Evolutionary conservation across 2,113 vertebrate species (phyloP).

Genomic region (Bubo scandiacus): DNA sequence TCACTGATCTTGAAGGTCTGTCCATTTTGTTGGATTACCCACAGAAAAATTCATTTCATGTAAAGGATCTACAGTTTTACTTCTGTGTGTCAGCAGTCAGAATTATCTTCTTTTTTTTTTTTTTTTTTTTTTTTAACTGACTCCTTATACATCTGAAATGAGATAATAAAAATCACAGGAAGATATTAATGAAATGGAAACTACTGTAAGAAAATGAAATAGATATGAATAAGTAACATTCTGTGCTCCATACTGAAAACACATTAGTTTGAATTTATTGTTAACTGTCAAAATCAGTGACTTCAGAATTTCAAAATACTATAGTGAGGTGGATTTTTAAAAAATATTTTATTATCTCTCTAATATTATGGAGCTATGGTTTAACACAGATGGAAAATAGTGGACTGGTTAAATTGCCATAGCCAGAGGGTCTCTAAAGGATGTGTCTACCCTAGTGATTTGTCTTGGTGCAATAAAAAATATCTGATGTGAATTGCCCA

Average conservation of each 20-base stretch:
- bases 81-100: neutral
- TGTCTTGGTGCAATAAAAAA: neutral
- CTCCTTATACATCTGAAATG: neutral
- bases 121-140: neutral
- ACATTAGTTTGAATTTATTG: neutral
- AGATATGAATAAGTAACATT: constrained; percentile 16
- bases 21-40: neutral
- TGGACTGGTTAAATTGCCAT: neutral
- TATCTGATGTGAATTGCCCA: neutral
- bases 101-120: neutral
- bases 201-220: constrained; percentile 3
- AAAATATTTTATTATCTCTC: neutral
- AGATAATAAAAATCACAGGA: constrained; percentile 20
- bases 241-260: neutral
- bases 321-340: neutral
- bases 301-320: constrained; percentile 1
- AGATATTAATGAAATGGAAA: constrained; percentile 7
- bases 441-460: neutral
- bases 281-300: neutral
- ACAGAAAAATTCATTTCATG: neutral
- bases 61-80: neutral
- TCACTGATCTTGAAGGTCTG: constrained; percentile 13
- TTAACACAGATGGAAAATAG: neutral
- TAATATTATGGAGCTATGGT: neutral
- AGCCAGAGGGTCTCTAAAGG: neutral